Percentiles rank a stretch among this genome's conserved stretches.
Evolutionary conservation across 53 echinoderm and acorn worm species (phyloP).

Genomic region (Astropecten irregularis): DNA sequence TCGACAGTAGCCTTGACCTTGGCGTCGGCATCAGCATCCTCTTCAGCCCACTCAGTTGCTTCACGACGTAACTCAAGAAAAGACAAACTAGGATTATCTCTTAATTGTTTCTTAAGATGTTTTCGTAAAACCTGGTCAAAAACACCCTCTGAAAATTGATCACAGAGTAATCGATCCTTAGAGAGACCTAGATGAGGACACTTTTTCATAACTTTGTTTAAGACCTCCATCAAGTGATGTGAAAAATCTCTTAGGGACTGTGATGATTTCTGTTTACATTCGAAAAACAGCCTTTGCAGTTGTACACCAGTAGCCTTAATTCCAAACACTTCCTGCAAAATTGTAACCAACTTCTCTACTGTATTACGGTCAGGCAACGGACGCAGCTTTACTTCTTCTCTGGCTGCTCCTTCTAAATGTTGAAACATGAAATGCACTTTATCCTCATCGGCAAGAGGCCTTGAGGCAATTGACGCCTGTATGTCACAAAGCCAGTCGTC

Average conservation of each 20-base stretch:
- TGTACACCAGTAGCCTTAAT: not conserved
- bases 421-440: constrained; percentile 14
- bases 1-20: not conserved
- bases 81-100: not conserved
- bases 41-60: not conserved
- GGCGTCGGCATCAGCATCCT: not conserved
- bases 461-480: not conserved
- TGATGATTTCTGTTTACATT: not conserved
- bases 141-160: constrained; percentile 11
- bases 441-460: not conserved
- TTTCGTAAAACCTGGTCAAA: not conserved
- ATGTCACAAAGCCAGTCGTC: constrained; percentile 7
- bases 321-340: not conserved
- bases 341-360: not conserved
- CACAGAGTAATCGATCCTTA: not conserved
- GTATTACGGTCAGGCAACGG: not conserved
- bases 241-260: constrained; percentile 5
- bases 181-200: not conserved
- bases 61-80: not conserved
- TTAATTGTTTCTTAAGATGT: constrained; percentile 1
- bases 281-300: not conserved
- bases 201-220: not conserved
- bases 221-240: not conserved
- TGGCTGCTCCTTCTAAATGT: not conserved
- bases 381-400: not conserved